These are phyloP conservation scores for Hassar affinis DNA, from an alignment of 2,113 vertebrate genomes.

Conservation along the genomic window DNA sequence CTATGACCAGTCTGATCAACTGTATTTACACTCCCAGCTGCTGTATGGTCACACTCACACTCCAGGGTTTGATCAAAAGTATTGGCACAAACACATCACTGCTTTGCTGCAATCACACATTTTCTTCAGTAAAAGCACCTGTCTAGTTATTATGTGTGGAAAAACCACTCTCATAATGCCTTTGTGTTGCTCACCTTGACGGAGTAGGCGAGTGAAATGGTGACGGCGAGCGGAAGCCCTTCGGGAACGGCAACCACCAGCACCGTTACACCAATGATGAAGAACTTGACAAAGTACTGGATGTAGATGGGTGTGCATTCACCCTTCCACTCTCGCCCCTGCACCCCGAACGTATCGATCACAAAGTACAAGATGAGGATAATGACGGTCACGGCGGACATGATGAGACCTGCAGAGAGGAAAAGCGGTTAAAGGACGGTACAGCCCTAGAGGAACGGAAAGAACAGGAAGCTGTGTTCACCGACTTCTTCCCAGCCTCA, in stretches of 20 bases:
- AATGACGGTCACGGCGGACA: slow-evolving; percentile 91
- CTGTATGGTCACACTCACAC: too few species aligned
- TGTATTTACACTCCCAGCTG: too few species aligned
- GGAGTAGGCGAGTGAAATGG: slow-evolving; percentile 94
- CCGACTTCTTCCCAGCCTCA: slow-evolving; percentile 1
- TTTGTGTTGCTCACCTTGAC: slow-evolving; percentile 83
- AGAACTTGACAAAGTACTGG: slow-evolving; percentile 98
- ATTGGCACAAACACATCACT: too few species aligned
- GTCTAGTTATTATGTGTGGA: neutral
- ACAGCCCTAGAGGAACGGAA: neutral
- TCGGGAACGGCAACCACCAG: slow-evolving; percentile 95
- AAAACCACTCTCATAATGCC: neutral
- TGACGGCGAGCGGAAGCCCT: slow-evolving; percentile 91
- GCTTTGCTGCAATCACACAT: too few species aligned
- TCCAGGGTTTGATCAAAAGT: too few species aligned
- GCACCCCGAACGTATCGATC: slow-evolving; percentile 85
- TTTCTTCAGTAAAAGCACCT: too few species aligned
- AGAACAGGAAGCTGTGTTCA: neutral
- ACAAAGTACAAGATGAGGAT: slow-evolving; percentile 94
- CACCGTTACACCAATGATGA: slow-evolving; percentile 96
- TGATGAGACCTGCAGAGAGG: slow-evolving; percentile 82
- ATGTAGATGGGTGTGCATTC: slow-evolving; percentile 95
- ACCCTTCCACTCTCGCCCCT: slow-evolving; percentile 76
- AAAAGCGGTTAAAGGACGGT: neutral
- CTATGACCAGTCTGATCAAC: too few species aligned